Evolutionary conservation across 1,140 invertebrate species (phyloP), one percentile per base, ranked within the genome.

Genomic region (Drosophila ficusphila): DNA sequence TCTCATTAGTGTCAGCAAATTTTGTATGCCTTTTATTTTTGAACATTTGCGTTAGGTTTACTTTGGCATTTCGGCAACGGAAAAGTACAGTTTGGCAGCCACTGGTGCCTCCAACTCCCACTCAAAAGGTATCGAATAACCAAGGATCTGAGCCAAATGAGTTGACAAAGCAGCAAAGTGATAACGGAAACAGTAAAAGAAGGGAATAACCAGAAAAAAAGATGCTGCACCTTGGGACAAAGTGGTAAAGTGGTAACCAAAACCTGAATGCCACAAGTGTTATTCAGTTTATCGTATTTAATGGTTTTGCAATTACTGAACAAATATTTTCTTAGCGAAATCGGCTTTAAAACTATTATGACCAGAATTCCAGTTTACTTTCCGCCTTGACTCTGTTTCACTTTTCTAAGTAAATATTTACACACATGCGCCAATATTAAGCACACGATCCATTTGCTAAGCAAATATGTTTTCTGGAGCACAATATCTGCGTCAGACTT

Each of bases 1-100:
- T 74, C 81, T 86, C 81, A 86, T 86, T 86, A 86, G 82, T 70
- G 82, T 86, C 81, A 76, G 62, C 51, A 41, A 1, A 56, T 78
- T 78, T 77, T 49, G 12, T 69, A 53, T 58, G 27, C 9, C 18
- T 38, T 53, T 70, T 12, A 39, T 4, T 51, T 52, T 25, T 18
- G 23, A 38, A 42, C 29, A 41, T 29, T 27, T 60, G 16, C 47
- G 16, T 41, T 60, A 18, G 27, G 4, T 12, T 25, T 11, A 31
- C 5, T 42, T 44, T 51, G 33, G 19, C 16, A 49, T 74, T 77
- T 77, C 36, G 41, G 46, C 25, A 19, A 39, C 0, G 16, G 14
- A 0, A 8, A 14, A n/a, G 14, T 8, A 27, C 56, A 64, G 64
- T 68, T 68, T 25, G 46, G 6, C 4, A 42, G 44, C 2, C 27